Evolutionary conservation across 1,140 invertebrate genomes (phyloP).

Genomic region (Asobara japonica): DNA sequence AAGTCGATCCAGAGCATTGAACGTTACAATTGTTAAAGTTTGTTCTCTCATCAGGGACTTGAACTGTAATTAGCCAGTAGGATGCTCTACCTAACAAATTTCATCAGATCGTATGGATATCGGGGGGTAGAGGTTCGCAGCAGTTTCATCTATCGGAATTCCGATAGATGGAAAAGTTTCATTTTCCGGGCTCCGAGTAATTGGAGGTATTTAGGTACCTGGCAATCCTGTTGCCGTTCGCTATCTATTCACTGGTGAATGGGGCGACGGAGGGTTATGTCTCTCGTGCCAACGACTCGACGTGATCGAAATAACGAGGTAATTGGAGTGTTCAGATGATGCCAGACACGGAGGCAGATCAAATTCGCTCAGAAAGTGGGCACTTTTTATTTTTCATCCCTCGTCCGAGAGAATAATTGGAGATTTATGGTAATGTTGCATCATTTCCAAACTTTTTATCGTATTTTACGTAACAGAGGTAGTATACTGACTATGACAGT

Average conservation of each 20-base stretch:
- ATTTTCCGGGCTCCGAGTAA: constrained; percentile 26
- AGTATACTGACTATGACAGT: too few species aligned
- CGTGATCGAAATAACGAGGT: constrained; percentile 16
- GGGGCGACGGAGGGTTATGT: not conserved
- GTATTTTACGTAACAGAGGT: too few species aligned
- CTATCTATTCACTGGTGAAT: not conserved
- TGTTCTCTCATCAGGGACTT: not conserved
- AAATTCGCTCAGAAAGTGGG: constrained; percentile 2
- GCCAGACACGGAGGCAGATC: not conserved
- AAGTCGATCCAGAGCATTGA: too few species aligned
- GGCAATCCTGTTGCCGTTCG: constrained; percentile 27
- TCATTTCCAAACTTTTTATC: not conserved
- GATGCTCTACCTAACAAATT: not conserved
- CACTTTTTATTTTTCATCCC: not conserved
- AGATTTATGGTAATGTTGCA: too few species aligned
- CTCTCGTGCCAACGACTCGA: constrained; percentile 7
- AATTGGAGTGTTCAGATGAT: constrained; percentile 8
- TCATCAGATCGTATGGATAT: not conserved
- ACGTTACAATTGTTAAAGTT: not conserved
- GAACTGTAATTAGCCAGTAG: not conserved
- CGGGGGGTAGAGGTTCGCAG: not conserved
- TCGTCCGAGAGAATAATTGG: not conserved
- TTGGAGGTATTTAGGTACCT: constrained; percentile 40
- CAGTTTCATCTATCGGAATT: not conserved
- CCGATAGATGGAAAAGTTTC: not conserved